Conservation (phyloP, 2,797 vertebrate genomes). For the Synanceia verrucosa region DNA sequence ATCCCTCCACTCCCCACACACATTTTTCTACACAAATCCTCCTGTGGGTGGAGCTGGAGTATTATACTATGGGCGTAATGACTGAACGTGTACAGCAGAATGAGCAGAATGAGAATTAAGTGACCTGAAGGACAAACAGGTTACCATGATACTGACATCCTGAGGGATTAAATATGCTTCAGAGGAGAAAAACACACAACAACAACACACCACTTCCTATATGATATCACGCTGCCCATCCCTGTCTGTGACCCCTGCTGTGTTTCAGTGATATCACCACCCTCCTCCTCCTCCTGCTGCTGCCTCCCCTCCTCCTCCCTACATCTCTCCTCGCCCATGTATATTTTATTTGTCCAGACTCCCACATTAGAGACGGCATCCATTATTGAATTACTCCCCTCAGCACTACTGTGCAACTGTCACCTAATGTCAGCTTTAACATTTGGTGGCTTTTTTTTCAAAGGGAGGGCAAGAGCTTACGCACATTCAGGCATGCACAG, state of each 20-base stretch:
- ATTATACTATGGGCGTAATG: constrained; percentile 12
- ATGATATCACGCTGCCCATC: constrained; percentile 57
- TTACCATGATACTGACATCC: not conserved
- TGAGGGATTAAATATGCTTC: not conserved
- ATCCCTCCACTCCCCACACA: not conserved
- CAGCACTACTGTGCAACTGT: constrained; percentile 76
- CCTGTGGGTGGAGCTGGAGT: constrained; percentile 48
- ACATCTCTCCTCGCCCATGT: constrained; percentile 68
- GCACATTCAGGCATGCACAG: constrained; percentile 13
- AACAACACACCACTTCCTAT: constrained; percentile 10
- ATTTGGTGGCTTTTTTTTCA: constrained; percentile 73
- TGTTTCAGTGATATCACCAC: constrained; percentile 63
- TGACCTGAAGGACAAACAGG: constrained; percentile 22
- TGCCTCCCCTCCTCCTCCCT: not conserved
- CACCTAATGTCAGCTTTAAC: constrained; percentile 74
- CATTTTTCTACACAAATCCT: constrained; percentile 25
- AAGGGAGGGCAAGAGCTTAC: constrained; percentile 24
- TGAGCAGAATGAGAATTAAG: constrained; percentile 18
- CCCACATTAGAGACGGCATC: constrained; percentile 77
- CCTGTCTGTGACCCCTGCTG: constrained; percentile 55
- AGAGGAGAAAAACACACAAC: not conserved
- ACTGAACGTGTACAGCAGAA: not conserved
- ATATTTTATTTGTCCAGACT: constrained; percentile 80
- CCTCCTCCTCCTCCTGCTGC: constrained; percentile 1
- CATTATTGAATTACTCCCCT: constrained; percentile 82